Evolutionary conservation across 2,797 vertebrate genomes (phyloP).

Genomic region (Danio albolineatus): DNA sequence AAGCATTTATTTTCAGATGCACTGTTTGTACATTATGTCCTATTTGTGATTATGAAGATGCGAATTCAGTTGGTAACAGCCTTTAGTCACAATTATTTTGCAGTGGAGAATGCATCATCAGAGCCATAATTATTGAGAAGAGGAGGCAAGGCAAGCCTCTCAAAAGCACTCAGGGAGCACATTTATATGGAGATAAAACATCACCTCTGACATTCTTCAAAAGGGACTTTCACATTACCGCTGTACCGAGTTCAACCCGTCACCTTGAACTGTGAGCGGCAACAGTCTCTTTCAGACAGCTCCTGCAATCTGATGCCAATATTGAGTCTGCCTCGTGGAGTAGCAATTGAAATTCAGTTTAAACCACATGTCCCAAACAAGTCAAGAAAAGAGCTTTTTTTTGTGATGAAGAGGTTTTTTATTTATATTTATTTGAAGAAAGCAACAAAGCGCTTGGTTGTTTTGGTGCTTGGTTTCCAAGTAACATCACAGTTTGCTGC

Average conservation of each 20-base stretch:
- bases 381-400: not conserved
- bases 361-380: slow-evolving; percentile 1
- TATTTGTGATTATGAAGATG: slow-evolving; percentile 3
- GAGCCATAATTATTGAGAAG: slow-evolving; percentile 22
- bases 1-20: not conserved
- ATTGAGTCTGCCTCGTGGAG: slow-evolving; percentile 10
- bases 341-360: slow-evolving; percentile 1
- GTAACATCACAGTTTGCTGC: not conserved
- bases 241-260: not conserved
- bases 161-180: slow-evolving; percentile 25
- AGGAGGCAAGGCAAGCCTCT: slow-evolving; percentile 19
- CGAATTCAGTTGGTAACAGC: not conserved
- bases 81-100: slow-evolving; percentile 34
- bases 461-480: not conserved
- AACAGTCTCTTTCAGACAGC: slow-evolving; percentile 23
- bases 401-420: not conserved
- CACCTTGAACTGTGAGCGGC: slow-evolving; percentile 27
- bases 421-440: too few species aligned
- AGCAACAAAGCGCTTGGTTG: not conserved
- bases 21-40: slow-evolving; percentile 9
- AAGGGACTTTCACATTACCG: slow-evolving; percentile 27
- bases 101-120: slow-evolving; percentile 15
- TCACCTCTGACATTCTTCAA: slow-evolving; percentile 19
- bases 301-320: slow-evolving; percentile 17
- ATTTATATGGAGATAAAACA: slow-evolving; percentile 31